phyloP scores from a whole-genome alignment of 37 sponge, comb jelly and placozoan genomes.

The Mnemiopsis leidyi region DNA sequence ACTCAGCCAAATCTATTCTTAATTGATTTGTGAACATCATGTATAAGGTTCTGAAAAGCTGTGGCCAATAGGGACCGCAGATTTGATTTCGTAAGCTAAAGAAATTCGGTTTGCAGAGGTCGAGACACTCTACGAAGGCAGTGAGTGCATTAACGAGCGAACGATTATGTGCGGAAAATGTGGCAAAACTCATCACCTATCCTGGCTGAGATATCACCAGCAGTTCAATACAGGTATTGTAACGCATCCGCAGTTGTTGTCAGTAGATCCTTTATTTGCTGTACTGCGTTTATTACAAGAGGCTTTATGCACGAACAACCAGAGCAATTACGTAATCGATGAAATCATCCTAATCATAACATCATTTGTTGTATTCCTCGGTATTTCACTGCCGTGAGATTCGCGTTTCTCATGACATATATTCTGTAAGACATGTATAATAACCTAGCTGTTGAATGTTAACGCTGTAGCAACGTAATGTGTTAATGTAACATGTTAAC shows the following conservation, averaged over 20 bases:
- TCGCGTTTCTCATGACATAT: too few species aligned
- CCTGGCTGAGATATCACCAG: constrained; percentile 25
- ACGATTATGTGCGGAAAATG: constrained; percentile 37
- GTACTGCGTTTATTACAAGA: too few species aligned
- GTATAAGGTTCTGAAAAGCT: not conserved
- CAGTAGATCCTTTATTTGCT: too few species aligned
- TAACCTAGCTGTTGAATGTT: too few species aligned
- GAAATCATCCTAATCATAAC: not conserved
- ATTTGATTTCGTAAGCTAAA: too few species aligned
- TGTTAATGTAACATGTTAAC: too few species aligned
- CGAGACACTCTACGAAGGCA: constrained; percentile 11
- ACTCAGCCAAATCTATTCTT: not conserved
- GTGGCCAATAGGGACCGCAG: not conserved
- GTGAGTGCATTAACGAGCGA: constrained; percentile 57
- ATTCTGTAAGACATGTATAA: too few species aligned
- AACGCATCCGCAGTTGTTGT: not conserved
- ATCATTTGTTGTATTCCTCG: not conserved
- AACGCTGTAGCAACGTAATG: too few species aligned
- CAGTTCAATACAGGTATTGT: constrained; percentile 30
- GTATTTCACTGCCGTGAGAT: not conserved
- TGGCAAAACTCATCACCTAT: not conserved
- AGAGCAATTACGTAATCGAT: not conserved
- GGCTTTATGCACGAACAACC: not conserved
- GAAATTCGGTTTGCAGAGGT: not conserved
- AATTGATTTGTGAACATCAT: not conserved